Evolutionary conservation across 2,797 vertebrate species (phyloP), one percentile per base, ranked within the genome.

Genomic region (Rachycentron canadum): DNA sequence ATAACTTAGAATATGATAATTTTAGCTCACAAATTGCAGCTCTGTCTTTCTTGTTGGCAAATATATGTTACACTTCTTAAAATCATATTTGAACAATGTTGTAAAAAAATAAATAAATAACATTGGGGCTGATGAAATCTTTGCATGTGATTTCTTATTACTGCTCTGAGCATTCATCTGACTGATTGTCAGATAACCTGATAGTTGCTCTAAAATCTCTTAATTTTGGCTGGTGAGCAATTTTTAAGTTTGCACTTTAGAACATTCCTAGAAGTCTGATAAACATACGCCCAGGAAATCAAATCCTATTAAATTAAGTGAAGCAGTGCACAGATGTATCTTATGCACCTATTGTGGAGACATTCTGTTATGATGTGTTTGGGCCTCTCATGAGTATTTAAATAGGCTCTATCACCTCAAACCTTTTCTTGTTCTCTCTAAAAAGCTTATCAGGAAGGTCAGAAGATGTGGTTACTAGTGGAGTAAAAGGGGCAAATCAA

Each of bases 291-390:
- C 17, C 16, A 3, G 0, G 32, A 55, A 30, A 47, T 47, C 28
- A 38, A 13, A 75, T 65, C 13, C 3, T 23, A 2, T 65, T 30
- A 62, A 19, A 23, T 25, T 57, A 19, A 19, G 50, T 17, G 2
- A 65, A 26, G 14, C n/a, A 63, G 4, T 40, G 43, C 36, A 53
- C 30, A 57, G 12, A 72, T 71, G 68, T 63, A 69, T 49, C 7
- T 7, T 14, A 50, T 43, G 9, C 6, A 25, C 19, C 28, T 60
- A 28, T 43, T 47, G 0, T 52, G 32, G 3, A 55, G 36, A 47
- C 40, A 5, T 6, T 32, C 59, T 73, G 32, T 36, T 21, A n/a
- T 1, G 7, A 38, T 38, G 26, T 32, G 41, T 61, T 40, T 66
- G 17, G 45, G 28, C 43, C 30, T 32, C 43, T 47, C 26, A n/a